These are phyloP conservation scores for Ascaphus truei DNA, from an alignment of 2,113 vertebrate genomes.

Conservation along the genomic window DNA sequence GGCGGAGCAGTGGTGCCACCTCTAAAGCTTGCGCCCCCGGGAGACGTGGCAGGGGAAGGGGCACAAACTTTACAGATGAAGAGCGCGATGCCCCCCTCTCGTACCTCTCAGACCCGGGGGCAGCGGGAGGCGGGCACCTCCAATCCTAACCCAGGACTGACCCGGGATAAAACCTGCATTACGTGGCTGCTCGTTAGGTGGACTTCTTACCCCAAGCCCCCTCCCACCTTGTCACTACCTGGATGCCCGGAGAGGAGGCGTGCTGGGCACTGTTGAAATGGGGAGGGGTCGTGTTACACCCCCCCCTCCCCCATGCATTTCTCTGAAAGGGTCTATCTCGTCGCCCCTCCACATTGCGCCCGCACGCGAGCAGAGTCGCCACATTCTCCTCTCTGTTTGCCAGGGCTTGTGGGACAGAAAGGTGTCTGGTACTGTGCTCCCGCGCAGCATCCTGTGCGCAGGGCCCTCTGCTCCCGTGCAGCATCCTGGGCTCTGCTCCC, in stretches of 20 bases:
- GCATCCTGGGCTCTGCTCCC: too few species aligned
- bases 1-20: slow-evolving; percentile 84
- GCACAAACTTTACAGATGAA: background rate
- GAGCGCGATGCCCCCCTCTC: background rate
- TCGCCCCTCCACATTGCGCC: too few species aligned
- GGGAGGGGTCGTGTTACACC: too few species aligned
- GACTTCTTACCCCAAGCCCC: background rate
- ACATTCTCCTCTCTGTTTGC: too few species aligned
- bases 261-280: background rate
- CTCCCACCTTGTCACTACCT: background rate
- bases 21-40: slow-evolving; percentile 56
- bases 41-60: background rate
- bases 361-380: too few species aligned
- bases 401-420: too few species aligned
- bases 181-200: background rate
- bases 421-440: too few species aligned
- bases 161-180: background rate
- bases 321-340: too few species aligned
- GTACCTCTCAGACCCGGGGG: background rate
- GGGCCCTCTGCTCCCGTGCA: too few species aligned
- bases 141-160: background rate
- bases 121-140: background rate
- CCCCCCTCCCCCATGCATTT: background rate
- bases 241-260: background rate
- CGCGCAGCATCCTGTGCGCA: too few species aligned